phyloP scores from a whole-genome alignment of 2,888 invertebrate genomes.

The Agrochola litura region DNA sequence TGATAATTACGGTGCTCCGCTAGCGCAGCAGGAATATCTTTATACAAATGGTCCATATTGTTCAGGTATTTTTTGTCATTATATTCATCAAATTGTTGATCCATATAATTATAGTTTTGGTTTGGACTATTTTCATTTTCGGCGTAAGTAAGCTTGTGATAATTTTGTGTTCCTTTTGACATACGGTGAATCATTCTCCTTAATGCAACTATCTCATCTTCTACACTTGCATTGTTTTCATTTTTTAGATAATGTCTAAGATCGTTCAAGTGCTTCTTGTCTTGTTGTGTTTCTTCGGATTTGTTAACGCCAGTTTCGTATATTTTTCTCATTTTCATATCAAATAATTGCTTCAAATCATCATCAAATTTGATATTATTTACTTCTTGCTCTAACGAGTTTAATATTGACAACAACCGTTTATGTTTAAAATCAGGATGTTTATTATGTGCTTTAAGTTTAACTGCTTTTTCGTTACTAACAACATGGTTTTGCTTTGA shows the following conservation, averaged over 20 bases:
- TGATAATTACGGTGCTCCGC: background rate
- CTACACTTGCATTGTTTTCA: slow-evolving; percentile 3
- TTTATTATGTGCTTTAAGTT: background rate
- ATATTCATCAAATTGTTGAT: slow-evolving; percentile 21
- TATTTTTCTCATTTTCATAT: slow-evolving; percentile 44
- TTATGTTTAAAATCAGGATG: slow-evolving; percentile 4
- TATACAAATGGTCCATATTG: background rate
- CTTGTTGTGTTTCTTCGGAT: background rate
- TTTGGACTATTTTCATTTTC: slow-evolving; percentile 3
- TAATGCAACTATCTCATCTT: slow-evolving; percentile 21
- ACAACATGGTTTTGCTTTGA: background rate
- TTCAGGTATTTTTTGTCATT: background rate
- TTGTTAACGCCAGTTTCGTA: slow-evolving; percentile 25
- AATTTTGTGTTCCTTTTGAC: slow-evolving; percentile 6
- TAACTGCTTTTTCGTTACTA: background rate
- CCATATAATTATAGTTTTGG: slow-evolving; percentile 2
- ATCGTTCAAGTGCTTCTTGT: background rate
- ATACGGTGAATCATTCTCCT: slow-evolving; percentile 18
- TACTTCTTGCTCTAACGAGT: slow-evolving; percentile 45
- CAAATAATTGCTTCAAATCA: slow-evolving; percentile 30
- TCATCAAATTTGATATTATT: slow-evolving; percentile 24
- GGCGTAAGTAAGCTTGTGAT: background rate
- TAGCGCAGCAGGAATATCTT: slow-evolving; percentile 4
- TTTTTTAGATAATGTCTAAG: background rate
- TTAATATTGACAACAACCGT: slow-evolving; percentile 29